phyloP scores from a whole-genome alignment of 2,113 vertebrate species.

The Galemys pyrenaicus region DNA sequence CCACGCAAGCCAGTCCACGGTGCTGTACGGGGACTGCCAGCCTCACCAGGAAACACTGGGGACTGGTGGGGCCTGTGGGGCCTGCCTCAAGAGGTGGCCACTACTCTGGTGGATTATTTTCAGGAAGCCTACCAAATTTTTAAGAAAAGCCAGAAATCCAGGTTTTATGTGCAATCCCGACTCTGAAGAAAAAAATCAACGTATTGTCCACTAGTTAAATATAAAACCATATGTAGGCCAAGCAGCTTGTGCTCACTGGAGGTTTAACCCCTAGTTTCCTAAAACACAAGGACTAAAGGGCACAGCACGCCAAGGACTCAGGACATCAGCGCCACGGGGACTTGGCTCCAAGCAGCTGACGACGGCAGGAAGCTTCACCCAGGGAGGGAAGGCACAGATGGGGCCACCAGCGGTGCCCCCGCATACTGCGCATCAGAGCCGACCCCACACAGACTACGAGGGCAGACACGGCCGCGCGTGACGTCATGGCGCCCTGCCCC shows the following conservation, averaged over 20 bases:
- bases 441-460: background rate
- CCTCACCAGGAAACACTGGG: background rate
- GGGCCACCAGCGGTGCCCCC: background rate
- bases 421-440: background rate
- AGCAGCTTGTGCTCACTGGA: background rate
- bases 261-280: background rate
- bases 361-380: background rate
- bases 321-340: too few relatives aligned
- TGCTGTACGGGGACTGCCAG: background rate
- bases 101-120: background rate
- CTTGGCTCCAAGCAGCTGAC: background rate
- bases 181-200: background rate
- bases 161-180: constrained; percentile 9
- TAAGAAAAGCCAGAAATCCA: constrained; percentile 1
- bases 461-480: background rate
- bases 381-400: background rate
- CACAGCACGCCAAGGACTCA: background rate
- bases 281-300: background rate
- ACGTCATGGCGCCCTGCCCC: background rate
- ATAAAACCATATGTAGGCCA: background rate
- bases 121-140: background rate
- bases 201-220: background rate
- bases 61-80: background rate
- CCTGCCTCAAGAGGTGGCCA: background rate
- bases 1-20: background rate